A percentile compares a stretch with the other conserved stretches of the same genome.
phyloP scores from a whole-genome alignment of 2,888 invertebrate genomes.

The Sycophila texana region DNA sequence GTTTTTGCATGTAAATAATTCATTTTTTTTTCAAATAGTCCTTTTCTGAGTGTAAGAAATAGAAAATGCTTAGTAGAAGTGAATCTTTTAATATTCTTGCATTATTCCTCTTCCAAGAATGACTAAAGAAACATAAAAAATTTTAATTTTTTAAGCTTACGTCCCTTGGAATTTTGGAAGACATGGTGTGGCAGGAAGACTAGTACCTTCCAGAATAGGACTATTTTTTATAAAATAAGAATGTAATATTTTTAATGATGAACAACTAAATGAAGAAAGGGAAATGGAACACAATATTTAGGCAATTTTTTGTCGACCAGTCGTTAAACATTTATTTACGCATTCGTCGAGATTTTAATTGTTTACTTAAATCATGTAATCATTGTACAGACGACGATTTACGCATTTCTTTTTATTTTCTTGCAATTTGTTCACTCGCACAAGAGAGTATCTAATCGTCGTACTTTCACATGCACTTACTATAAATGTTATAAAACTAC shows the following conservation, averaged over 20 bases:
- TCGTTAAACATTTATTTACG: constrained; percentile 44
- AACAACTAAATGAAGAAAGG: constrained; percentile 15
- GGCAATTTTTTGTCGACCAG: constrained; percentile 34
- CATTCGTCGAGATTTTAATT: constrained; percentile 40
- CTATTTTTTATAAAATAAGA: constrained; percentile 52
- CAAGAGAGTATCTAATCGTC: constrained; percentile 50
- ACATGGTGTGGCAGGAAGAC: constrained; percentile 41
- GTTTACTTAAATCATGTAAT: constrained; percentile 36
- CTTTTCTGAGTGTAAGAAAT: constrained; percentile 45
- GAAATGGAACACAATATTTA: constrained; percentile 31
- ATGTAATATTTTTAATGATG: constrained; percentile 37
- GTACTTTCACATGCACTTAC: constrained; percentile 47
- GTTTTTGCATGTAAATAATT: constrained; percentile 41
- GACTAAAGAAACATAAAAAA: constrained; percentile 2
- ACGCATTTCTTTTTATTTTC: constrained; percentile 50
- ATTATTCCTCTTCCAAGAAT: constrained; percentile 41
- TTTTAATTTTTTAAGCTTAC: constrained; percentile 4
- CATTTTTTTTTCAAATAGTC: constrained; percentile 39
- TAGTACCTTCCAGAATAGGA: constrained; percentile 54
- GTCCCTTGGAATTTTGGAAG: constrained; percentile 35
- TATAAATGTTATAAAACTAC: constrained; percentile 50
- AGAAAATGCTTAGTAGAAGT: constrained; percentile 24
- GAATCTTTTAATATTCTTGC: constrained; percentile 26
- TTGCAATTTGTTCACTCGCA: constrained; percentile 54
- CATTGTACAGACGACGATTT: constrained; percentile 49